A percentile compares a stretch with the other conserved stretches of the same genome.
Conservation (phyloP, 2,888 invertebrate species). For the Glaucopsyche alexis region DNA sequence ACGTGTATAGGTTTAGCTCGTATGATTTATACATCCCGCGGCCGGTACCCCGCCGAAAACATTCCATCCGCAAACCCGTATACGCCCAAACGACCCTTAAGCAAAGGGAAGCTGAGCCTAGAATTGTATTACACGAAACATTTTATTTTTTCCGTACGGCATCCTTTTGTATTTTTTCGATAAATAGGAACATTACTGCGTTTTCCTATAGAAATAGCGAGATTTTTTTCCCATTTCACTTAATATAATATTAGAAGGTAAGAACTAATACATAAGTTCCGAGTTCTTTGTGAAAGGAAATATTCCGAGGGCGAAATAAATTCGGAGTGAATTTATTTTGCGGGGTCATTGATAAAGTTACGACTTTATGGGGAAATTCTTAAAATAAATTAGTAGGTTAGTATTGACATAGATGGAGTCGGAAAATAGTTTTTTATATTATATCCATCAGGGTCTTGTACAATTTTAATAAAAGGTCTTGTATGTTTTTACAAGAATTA, state of each 20-base stretch:
- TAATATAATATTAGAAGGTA: constrained; percentile 32
- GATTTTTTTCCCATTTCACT: constrained; percentile 32
- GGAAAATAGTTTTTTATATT: neutral
- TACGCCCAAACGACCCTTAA: neutral
- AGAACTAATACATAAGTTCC: constrained; percentile 32
- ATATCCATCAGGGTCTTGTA: too few species aligned
- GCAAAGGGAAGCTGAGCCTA: neutral
- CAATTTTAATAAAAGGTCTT: too few species aligned
- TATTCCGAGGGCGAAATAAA: constrained; percentile 7
- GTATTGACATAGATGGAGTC: constrained; percentile 1
- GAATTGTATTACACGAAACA: constrained; percentile 6
- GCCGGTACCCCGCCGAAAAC: constrained; percentile 43
- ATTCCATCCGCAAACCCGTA: constrained; percentile 26
- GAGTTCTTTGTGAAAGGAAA: constrained; percentile 23
- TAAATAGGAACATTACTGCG: constrained; percentile 32
- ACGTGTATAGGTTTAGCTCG: constrained; percentile 65
- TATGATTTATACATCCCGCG: constrained; percentile 71
- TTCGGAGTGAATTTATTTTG: constrained; percentile 25
- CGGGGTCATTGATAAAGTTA: constrained; percentile 27
- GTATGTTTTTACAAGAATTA: too few species aligned
- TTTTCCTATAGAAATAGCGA: constrained; percentile 32
- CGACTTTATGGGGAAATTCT: neutral
- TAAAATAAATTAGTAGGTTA: constrained; percentile 8
- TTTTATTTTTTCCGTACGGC: constrained; percentile 22
- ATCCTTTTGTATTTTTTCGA: constrained; percentile 32